These are phyloP conservation scores for Gallinago jamesoni DNA, from an alignment of 2,113 vertebrate species.

Conservation along the genomic window DNA sequence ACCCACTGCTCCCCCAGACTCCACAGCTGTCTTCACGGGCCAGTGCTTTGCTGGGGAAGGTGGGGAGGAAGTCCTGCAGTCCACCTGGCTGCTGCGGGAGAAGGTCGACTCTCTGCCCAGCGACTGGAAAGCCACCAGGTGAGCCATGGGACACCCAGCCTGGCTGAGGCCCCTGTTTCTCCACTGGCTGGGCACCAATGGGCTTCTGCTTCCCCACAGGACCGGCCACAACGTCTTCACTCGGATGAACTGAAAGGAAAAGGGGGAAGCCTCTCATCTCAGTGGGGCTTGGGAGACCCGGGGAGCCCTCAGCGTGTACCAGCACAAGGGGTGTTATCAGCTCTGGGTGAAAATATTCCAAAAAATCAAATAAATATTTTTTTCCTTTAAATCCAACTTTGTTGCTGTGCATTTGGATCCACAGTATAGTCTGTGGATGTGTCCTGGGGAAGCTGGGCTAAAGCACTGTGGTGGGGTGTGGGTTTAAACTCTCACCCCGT, in stretches of 20 bases:
- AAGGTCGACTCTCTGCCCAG: accelerated
- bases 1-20: not conserved
- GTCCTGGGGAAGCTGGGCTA: not conserved
- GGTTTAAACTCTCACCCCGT: not conserved
- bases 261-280: accelerated
- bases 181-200: accelerated
- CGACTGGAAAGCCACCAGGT: constrained; percentile 23
- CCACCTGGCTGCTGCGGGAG: constrained; percentile 21
- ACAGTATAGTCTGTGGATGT: not conserved
- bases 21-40: not conserved
- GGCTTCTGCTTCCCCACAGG: not conserved
- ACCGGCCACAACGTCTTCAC: not conserved
- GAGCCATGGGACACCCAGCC: not conserved
- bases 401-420: no score
- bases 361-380: accelerated
- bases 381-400: not conserved
- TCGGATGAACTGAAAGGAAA: accelerated
- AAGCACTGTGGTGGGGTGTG: accelerated
- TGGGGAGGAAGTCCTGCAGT: not conserved
- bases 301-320: accelerated
- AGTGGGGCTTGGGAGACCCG: accelerated
- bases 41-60: not conserved
- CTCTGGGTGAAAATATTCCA: accelerated
- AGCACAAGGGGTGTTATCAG: not conserved
- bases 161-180: not conserved